These are phyloP conservation scores for Phainopepla nitens DNA, from an alignment of 2,113 vertebrate species.

Conservation along the genomic window DNA sequence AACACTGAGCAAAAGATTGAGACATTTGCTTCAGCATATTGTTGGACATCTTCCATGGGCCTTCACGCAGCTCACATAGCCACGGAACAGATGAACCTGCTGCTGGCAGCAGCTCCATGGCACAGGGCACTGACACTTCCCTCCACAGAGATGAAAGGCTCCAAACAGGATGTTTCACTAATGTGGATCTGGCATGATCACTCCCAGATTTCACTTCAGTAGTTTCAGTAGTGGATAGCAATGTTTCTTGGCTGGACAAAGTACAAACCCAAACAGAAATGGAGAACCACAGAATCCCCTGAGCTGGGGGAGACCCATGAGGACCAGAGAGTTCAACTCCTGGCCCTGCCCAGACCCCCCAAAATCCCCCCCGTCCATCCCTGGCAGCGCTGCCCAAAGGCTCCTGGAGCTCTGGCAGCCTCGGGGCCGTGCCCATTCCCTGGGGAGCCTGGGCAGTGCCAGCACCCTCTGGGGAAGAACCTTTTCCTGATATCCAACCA, in stretches of 20 bases:
- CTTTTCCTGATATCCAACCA: neutral
- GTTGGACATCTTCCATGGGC: neutral
- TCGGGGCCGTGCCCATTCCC: neutral
- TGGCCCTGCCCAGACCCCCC: neutral
- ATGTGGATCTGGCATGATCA: neutral
- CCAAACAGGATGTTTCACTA: neutral
- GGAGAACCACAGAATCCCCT: neutral
- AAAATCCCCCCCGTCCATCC: neutral
- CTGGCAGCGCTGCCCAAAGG: accelerated
- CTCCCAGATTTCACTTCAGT: neutral
- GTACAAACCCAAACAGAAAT: neutral
- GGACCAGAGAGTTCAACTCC: neutral
- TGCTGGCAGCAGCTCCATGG: neutral
- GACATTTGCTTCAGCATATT: neutral
- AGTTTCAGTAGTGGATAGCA: neutral
- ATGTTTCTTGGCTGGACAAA: neutral
- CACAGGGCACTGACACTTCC: neutral
- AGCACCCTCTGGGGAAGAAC: neutral
- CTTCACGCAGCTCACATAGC: neutral
- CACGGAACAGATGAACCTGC: neutral
- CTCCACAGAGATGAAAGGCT: neutral
- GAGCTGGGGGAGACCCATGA: neutral
- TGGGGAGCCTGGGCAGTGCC: neutral
- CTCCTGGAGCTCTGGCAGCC: neutral
- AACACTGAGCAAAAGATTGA: neutral